Evolutionary conservation across 2,797 vertebrate genomes (phyloP), one percentile per base, ranked within the genome.

Genomic region (Syngnathus rostellatus): DNA sequence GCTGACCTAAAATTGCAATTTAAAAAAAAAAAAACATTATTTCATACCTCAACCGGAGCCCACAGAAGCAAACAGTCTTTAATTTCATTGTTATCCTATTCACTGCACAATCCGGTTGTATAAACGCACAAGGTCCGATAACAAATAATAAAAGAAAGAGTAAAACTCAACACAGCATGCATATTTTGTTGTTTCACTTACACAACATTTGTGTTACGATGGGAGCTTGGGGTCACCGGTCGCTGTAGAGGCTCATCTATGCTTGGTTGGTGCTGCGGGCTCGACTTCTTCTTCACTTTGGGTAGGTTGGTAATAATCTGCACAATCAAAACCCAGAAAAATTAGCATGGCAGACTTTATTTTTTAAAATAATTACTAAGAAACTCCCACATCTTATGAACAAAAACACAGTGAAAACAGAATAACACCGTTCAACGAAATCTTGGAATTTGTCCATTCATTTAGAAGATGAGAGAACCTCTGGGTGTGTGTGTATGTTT

Each of bases 291-390:
- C 83, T 90, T 94, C 1, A 45, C 65, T 88, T 91, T 97, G 37
- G 90, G 83, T 40, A 94, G 91, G 86, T 97, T 93, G 71, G 95
- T 97, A 94, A 98, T 95, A 78, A 98, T 97, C 97, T 98, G 79
- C 37, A 70, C 72, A 73, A n/a, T 23, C 1, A 66, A 50, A 14
- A 67, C 3, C 70, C 51, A 68, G 38, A 11, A 63, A 7, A 6
- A 64, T 25, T 19, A 10, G 16, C 31, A 31, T 53, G 8, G 2
- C 45, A 17, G 8, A 19, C 16, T 38, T 19, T 17, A 31, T 39
- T 39, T 21, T 58, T 12, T 3, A 25, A 54, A 54, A 54, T n/a
- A 25, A 25, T 54, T 54, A 54, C 6, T 54, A 45, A 11, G 11
- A 14, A 45, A 45, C 14, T 45, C 10, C 14, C 14, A 16, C 14